Evolutionary conservation across 2,797 vertebrate species (phyloP).

Genomic region (Triplophysa bombifrons): DNA sequence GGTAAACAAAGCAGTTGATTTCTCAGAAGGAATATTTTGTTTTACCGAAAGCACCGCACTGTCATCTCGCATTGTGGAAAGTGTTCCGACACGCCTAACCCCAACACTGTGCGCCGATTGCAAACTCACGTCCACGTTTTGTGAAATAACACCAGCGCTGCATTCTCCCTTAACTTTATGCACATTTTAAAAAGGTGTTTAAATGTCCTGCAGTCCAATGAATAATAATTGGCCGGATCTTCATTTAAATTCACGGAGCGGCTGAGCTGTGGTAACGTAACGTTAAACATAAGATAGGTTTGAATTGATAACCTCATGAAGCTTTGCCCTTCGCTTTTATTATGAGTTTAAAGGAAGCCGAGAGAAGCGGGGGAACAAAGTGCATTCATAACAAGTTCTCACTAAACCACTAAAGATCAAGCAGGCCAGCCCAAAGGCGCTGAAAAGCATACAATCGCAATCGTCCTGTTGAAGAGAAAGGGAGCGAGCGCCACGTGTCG

Average conservation of each 20-base stretch:
- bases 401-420: conserved; percentile 26
- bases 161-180: conserved; percentile 38
- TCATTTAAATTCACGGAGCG: conserved; percentile 48
- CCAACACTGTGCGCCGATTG: conserved; percentile 14
- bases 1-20: conserved; percentile 33
- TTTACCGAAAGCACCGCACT: neutral
- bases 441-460: conserved; percentile 44
- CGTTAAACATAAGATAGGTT: conserved; percentile 29
- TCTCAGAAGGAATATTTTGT: neutral
- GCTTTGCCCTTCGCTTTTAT: conserved; percentile 22
- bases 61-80: conserved; percentile 29
- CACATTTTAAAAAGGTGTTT: conserved; percentile 55
- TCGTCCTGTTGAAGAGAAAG: conserved; percentile 33
- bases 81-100: conserved; percentile 2
- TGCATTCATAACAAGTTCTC: conserved; percentile 27
- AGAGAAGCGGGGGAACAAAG: conserved; percentile 30
- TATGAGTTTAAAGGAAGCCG: neutral
- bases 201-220: conserved; percentile 43
- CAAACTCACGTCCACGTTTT: conserved; percentile 28
- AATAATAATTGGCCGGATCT: conserved; percentile 50
- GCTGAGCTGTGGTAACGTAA: conserved; percentile 13
- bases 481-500: conserved; percentile 19
- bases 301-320: conserved; percentile 27
- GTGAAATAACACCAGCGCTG: conserved; percentile 32
- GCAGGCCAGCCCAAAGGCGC: conserved; percentile 38